Evolutionary conservation across 2,888 invertebrate genomes (phyloP), one percentile per base, ranked within the genome.

Genomic region (Trichogramma evanescens): DNA sequence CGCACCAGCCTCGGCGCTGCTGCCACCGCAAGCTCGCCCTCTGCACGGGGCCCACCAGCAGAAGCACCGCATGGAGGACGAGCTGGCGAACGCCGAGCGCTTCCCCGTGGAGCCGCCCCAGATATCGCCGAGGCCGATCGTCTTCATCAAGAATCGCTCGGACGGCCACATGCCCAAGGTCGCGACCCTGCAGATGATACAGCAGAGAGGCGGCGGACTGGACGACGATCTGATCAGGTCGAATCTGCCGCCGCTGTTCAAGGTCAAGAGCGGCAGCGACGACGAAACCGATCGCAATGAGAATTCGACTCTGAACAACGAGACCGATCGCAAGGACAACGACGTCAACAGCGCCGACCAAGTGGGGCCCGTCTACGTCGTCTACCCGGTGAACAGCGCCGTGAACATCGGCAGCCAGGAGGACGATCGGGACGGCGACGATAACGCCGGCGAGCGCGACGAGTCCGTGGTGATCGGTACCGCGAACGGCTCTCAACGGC

Each of bases 141-240:
- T 81, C 13, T 77, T 71, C 40, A 74, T 80, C 0, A 81, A 80
- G 56, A 74, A 80, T 56, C 72, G 80, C 65, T 76, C 72, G 6
- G 68, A 76, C 2, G 75, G 82, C 7, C 69, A 71, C 5, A 81
- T 83, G 40, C 82, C 82, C 0, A 79, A 80, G 62, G 83, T 87
- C 0, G 83, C 86, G 8, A 87, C 87, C 0, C 72, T 87, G 43
- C 88, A 88, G 76, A 87, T 88, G 88, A 81, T 88, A 51, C 86
- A 87, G 69, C 78, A 79, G 54, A 72, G 71, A 1, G 72, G 71
- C 9, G 59, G 69, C 0, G 26, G 26, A 26, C 66, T 68, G 26
- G 71, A 70, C 10, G 70, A 68, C 4, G 69, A 67, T 0, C 57
- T 65, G 4, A 65, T 55, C 44, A 65, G 55, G 61, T 63, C 61